Conservation (phyloP, 2,888 invertebrate genomes). For the Leuctra nigra region DNA sequence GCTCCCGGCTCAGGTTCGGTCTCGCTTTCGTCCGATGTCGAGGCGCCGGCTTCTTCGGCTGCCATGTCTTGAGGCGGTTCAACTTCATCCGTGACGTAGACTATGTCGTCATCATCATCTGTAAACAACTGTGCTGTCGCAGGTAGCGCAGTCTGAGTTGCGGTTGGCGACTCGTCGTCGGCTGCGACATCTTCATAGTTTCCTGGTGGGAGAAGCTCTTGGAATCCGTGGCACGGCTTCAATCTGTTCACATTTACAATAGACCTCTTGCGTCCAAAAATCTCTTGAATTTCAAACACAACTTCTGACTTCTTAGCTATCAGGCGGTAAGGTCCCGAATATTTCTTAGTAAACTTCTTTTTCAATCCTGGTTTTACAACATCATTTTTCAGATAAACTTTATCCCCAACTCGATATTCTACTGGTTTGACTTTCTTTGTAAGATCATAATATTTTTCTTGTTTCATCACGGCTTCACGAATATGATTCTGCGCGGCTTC, state of each 20-base stretch:
- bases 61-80: no score
- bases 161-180: neutral
- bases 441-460: neutral
- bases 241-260: neutral
- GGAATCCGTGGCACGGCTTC: neutral
- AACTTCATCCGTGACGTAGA: neutral
- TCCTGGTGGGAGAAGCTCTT: neutral
- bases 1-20: neutral
- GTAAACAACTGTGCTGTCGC: neutral
- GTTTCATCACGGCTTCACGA: neutral
- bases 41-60: no score
- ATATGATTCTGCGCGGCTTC: neutral
- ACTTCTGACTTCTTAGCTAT: neutral
- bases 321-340: neutral
- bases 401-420: neutral
- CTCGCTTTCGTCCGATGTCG: neutral
- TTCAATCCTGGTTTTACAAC: neutral
- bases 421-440: neutral
- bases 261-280: neutral
- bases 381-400: neutral
- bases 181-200: neutral
- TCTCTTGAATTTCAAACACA: neutral
- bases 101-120: neutral
- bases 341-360: neutral
- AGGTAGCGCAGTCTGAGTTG: neutral